A percentile compares a stretch with the other conserved stretches of the same genome.
Conservation (phyloP, 2,888 invertebrate genomes). For the Notodonta ziczac region DNA sequence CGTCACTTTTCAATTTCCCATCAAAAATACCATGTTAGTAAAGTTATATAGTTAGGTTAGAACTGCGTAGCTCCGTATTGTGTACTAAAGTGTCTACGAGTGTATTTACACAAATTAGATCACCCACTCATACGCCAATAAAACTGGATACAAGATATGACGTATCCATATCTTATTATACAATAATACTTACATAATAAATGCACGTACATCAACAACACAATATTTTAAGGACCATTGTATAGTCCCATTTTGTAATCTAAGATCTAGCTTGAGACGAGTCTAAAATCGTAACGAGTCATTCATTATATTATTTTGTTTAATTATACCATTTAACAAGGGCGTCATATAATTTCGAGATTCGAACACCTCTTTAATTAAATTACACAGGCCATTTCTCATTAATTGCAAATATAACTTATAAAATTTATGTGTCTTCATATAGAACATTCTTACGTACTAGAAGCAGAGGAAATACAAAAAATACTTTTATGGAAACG, state of each 20-base stretch:
- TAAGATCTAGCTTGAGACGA: constrained; percentile 9
- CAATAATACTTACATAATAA: constrained; percentile 22
- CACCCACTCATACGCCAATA: background rate
- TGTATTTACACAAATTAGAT: background rate
- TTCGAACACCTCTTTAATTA: constrained; percentile 24
- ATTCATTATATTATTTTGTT: background rate
- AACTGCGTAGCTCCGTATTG: background rate
- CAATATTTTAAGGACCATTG: constrained; percentile 30
- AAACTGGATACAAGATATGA: background rate
- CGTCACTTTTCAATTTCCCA: too few species aligned
- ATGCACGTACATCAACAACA: constrained; percentile 27
- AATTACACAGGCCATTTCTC: constrained; percentile 23
- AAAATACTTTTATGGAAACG: constrained; percentile 15
- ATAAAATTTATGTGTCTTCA: background rate
- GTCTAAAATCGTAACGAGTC: constrained; percentile 11
- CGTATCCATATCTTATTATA: constrained; percentile 12
- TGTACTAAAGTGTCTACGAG: background rate
- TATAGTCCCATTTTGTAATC: constrained; percentile 25
- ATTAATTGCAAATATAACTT: constrained; percentile 13
- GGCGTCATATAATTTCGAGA: constrained; percentile 16
- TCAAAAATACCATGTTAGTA: too few species aligned
- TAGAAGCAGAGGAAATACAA: constrained; percentile 19
- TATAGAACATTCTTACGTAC: constrained; percentile 18
- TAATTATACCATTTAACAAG: constrained; percentile 4
- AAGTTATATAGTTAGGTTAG: too few species aligned